Base-by-base conservation (phyloP, 1,140 invertebrate genomes). In the Drosophila subobscura region DNA sequence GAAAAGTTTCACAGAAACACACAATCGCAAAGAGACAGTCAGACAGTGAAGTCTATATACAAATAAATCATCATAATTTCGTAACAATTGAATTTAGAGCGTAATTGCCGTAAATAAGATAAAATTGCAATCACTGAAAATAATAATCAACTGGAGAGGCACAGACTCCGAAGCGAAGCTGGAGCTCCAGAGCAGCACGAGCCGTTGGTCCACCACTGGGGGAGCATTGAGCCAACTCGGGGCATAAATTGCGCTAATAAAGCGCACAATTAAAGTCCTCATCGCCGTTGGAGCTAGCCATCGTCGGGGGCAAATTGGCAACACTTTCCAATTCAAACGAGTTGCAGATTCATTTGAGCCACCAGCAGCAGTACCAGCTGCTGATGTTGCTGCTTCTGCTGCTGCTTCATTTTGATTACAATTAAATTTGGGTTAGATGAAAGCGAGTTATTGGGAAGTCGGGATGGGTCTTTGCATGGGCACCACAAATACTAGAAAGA, bases 241-340 rank as follows among this genome's bases (percentile, higher is more conserved):
- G 45, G 63, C 77, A 85, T 86, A 88, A 86, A 86, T 88, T 86
- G 83, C 83, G 83, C 78, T 83, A 77, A 88, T 86, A 86, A 86
- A 88, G 83, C 83, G 78, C 77, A 86, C 77, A 85, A 86, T 86
- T 85, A 83, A 86, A 79, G 57, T 76, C 57, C 47, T 42, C 65
- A 67, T 49, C 50, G 63, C 29, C 56, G 27, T 27, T 4, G 64
- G 59, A 45, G 72, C 65, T 64, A 68, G 72, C 65, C 65, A 68
- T 75, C 50, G 72, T 58, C 68, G 64, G 71, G 83, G 71, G 78
- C 83, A 88, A 86, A 85, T 85, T 85, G 81, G 81, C 83, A 85
- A 85, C 81, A 85, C 81, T 85, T 85, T 88, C 81, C 77, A 85
- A 85, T 86, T 86, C 73, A 66, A 86, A 66, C 81, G 68, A 71